Percentiles rank a stretch among this genome's conserved stretches.
phyloP scores from a whole-genome alignment of 2,797 vertebrate genomes.

The Pagetopsis macropterus region DNA sequence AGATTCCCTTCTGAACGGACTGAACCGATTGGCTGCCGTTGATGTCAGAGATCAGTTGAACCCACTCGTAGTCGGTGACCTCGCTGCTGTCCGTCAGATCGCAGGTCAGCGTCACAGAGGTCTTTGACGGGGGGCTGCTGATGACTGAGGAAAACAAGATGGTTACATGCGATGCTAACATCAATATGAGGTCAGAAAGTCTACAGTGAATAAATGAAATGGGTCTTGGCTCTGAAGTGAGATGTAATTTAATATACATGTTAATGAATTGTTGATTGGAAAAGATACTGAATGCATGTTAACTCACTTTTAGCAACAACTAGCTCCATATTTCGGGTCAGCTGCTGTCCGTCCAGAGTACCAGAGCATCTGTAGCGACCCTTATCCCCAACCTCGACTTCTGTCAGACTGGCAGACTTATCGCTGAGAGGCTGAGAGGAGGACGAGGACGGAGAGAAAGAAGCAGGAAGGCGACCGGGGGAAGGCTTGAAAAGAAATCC shows the following conservation, averaged over 20 bases:
- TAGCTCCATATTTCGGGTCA: constrained; percentile 72
- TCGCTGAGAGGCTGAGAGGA: constrained; percentile 39
- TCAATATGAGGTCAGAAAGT: no score
- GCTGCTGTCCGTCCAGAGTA: neutral
- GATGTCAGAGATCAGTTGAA: constrained; percentile 59
- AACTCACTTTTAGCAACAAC: constrained; percentile 77
- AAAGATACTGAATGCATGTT: neutral
- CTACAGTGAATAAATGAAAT: no score
- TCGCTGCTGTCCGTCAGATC: constrained; percentile 66
- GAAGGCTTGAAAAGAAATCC: neutral
- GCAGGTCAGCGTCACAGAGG: constrained; percentile 72
- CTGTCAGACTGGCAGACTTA: constrained; percentile 57
- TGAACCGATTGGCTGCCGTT: constrained; percentile 53
- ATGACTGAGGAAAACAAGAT: constrained; percentile 63
- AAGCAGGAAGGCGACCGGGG: neutral
- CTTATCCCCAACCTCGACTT: constrained; percentile 63
- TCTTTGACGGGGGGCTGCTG: constrained; percentile 30
- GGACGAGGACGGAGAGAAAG: constrained; percentile 12
- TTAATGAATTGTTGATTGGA: no score
- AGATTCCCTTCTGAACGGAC: constrained; percentile 50
- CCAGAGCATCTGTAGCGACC: constrained; percentile 79
- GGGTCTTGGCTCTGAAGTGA: no score
- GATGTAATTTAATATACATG: no score
- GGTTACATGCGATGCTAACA: neutral
- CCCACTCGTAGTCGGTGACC: constrained; percentile 78